Evolutionary conservation across 2,888 invertebrate species (phyloP).

Genomic region (Aspidiotus rigidus): DNA sequence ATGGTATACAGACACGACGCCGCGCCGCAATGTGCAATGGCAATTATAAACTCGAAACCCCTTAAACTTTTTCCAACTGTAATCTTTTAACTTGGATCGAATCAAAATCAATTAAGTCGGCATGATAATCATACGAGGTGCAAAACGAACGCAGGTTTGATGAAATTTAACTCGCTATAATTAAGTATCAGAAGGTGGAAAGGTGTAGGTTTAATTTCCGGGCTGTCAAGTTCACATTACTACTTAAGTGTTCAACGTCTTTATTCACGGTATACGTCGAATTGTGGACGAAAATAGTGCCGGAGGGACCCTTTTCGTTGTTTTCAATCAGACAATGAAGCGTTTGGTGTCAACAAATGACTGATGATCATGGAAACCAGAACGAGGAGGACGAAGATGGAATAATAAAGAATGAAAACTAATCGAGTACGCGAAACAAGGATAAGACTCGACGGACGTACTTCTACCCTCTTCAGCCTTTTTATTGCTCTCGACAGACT

Average conservation of each 20-base stretch:
- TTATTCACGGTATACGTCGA: conserved; percentile 25
- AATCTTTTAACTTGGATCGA: not conserved
- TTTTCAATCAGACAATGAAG: conserved; percentile 32
- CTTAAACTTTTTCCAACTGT: too few relatives aligned
- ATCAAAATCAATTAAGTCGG: conserved; percentile 14
- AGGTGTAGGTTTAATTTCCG: conserved; percentile 31
- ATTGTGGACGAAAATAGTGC: conserved; percentile 25
- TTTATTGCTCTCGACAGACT: not conserved
- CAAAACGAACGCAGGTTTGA: conserved; percentile 8
- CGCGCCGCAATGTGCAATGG: too few relatives aligned
- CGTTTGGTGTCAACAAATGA: conserved; percentile 29
- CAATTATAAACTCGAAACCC: too few relatives aligned
- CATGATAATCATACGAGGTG: conserved; percentile 13
- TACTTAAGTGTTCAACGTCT: conserved; percentile 32
- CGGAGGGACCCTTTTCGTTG: conserved; percentile 23
- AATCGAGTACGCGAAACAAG: not conserved
- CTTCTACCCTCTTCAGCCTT: not conserved
- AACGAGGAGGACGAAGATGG: not conserved
- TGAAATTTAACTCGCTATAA: conserved; percentile 28
- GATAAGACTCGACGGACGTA: conserved; percentile 1
- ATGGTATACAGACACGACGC: too few relatives aligned
- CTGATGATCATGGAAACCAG: conserved; percentile 21
- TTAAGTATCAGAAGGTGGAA: conserved; percentile 28
- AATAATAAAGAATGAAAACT: not conserved
- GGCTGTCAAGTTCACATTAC: conserved; percentile 32